Evolutionary conservation across 2,113 vertebrate species (phyloP).

Genomic region (Centrocercus urophasianus): DNA sequence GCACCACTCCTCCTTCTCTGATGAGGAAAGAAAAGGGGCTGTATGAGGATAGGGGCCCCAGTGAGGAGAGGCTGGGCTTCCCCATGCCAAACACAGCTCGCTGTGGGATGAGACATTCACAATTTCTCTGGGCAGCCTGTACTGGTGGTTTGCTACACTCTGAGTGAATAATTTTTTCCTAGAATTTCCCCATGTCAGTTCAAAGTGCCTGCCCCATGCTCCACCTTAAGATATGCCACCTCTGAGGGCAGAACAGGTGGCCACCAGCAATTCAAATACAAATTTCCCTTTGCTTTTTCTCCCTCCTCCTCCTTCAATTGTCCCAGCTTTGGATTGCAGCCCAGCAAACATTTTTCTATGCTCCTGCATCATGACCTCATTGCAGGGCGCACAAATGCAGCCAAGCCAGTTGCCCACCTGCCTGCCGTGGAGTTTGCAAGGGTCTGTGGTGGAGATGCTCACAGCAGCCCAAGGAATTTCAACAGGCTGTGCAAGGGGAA

Average conservation of each 20-base stretch:
- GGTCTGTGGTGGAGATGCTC: background rate
- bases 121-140: background rate
- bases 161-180: background rate
- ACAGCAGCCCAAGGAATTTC: background rate
- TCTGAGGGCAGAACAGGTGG: background rate
- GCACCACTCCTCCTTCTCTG: background rate
- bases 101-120: background rate
- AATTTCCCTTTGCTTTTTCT: background rate
- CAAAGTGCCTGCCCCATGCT: background rate
- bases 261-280: background rate
- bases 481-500: background rate
- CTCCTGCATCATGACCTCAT: background rate
- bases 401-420: background rate
- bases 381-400: background rate
- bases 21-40: background rate
- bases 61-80: background rate
- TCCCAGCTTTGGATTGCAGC: background rate
- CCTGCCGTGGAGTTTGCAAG: fast-evolving
- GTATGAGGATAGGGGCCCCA: background rate
- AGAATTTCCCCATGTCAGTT: background rate
- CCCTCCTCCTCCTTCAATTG: background rate
- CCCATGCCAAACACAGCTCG: no score
- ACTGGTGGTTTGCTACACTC: no score
- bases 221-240: background rate
- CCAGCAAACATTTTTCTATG: background rate